A percentile compares a stretch with the other conserved stretches of the same genome.
phyloP scores from a whole-genome alignment of 2,888 invertebrate species.

The Neocrepidodera transversa region DNA sequence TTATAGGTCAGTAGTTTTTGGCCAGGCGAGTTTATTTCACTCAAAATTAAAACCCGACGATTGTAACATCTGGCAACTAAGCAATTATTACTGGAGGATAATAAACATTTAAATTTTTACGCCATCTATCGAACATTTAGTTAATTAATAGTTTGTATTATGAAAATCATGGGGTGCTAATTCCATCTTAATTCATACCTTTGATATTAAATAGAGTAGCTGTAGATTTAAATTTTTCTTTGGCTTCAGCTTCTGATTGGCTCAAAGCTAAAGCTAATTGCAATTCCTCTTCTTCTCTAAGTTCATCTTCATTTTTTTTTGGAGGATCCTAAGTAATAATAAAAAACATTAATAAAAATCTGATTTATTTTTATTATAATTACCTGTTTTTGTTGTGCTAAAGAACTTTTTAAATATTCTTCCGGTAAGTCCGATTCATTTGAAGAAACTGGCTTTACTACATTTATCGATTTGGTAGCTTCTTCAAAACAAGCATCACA shows the following conservation, averaged over 20 bases:
- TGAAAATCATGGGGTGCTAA: too few species aligned
- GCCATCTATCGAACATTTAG: too few species aligned
- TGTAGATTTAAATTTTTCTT: slow-evolving; percentile 65
- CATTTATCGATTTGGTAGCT: slow-evolving; percentile 66
- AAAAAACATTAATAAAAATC: too few species aligned
- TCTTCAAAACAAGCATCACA: slow-evolving; percentile 95
- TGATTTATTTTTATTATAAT: slow-evolving; percentile 37
- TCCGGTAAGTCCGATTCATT: slow-evolving; percentile 77
- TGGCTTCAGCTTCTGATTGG: slow-evolving; percentile 97
- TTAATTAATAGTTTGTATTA: too few species aligned
- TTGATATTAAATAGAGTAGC: slow-evolving; percentile 46
- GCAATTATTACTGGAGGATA: too few species aligned
- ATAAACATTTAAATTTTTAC: too few species aligned
- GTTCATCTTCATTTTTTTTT: slow-evolving; percentile 82
- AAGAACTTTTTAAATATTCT: slow-evolving; percentile 83
- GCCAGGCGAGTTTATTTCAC: too few species aligned
- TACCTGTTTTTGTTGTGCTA: slow-evolving; percentile 87
- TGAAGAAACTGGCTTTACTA: slow-evolving; percentile 62
- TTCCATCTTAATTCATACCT: slow-evolving; percentile 32
- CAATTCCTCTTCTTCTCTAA: slow-evolving; percentile 95
- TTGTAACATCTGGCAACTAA: too few species aligned
- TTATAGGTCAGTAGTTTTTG: too few species aligned
- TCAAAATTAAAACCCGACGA: too few species aligned
- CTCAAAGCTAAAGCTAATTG: slow-evolving; percentile 96
- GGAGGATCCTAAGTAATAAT: slow-evolving; percentile 63